Evolutionary conservation across 2,888 invertebrate genomes (phyloP).

Genomic region (Thymelicus lineola): DNA sequence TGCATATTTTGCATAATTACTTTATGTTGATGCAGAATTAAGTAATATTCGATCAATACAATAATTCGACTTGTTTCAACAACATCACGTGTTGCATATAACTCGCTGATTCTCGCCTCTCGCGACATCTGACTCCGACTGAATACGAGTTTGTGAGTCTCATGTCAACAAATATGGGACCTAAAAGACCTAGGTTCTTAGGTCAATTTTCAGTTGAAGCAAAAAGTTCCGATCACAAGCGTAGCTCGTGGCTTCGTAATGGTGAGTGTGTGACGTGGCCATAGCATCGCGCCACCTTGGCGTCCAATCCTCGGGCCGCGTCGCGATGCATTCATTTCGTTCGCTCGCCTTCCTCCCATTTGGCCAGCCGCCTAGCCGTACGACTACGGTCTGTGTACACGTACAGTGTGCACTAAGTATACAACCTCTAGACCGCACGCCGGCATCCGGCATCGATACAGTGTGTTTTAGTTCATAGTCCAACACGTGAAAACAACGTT

Average conservation of each 20-base stretch:
- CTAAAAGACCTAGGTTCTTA: constrained; percentile 41
- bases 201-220: constrained; percentile 42
- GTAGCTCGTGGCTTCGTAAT: constrained; percentile 50
- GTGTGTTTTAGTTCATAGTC: constrained; percentile 55
- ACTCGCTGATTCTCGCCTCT: background rate
- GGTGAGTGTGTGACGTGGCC: constrained; percentile 66
- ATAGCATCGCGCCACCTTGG: constrained; percentile 73
- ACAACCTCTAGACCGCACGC: background rate
- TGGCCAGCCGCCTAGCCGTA: constrained; percentile 13
- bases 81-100: constrained; percentile 20
- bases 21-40: background rate
- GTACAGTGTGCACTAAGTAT: no score
- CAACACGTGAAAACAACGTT: constrained; percentile 59
- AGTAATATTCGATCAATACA: background rate
- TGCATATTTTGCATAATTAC: no score
- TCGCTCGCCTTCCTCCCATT: constrained; percentile 8
- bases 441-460: constrained; percentile 38
- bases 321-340: constrained; percentile 46
- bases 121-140: background rate
- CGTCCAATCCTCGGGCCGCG: constrained; percentile 68
- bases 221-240: constrained; percentile 51
- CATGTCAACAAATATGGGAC: constrained; percentile 42
- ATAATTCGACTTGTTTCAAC: constrained; percentile 5
- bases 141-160: background rate
- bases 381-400: no score